Evolutionary conservation across 2,797 vertebrate species (phyloP), one percentile per base, ranked within the genome.

Genomic region (Acanthornis magna): DNA sequence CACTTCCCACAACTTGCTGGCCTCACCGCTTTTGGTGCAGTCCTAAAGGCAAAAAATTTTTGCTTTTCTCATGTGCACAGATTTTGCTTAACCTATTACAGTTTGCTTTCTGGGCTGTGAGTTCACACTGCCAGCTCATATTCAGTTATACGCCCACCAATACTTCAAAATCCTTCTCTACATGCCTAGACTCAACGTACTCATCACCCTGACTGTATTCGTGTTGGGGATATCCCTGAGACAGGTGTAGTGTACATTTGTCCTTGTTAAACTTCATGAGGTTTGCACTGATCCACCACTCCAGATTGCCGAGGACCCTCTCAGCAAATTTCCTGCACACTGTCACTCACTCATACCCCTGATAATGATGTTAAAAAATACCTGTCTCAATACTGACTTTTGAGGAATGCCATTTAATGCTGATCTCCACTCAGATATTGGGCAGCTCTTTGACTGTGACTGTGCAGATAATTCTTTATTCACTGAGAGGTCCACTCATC

Each of bases 361-460:
- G 11, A 22, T 18, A 73, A 73, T 19, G 13, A n/a, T 10, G 2
- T 43, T 42, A 19, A 70, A 81, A 40, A 50, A 10, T 13, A 20
- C 13, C 1, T 2, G 32, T 82, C 16, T 26, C 16, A 40, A 2
- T 43, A 29, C 2, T 0, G 2, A 38, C 5, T 1, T 1, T 15
- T 61, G 34, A 38, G 16, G 9, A 48, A 65, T 14, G 25, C 4
- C 10, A 17, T 11, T 42, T 5, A 3, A n/a, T 27, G 7, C 8
- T 36, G 9, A 15, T 58, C 17, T 81, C 26, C 42, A 77, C 9
- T 43, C 75, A 16, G 27, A 23, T 21, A 47, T 4, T 2, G 3
- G 51, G 18, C 12, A 81, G 22, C 3, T 10, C 20, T 71, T 32
- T 57, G 8, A 60, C 40, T 38, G 45, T 8, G 13, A n/a, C 12